Evolutionary conservation across 2,113 vertebrate species (phyloP).

Genomic region (Zapornia atra): DNA sequence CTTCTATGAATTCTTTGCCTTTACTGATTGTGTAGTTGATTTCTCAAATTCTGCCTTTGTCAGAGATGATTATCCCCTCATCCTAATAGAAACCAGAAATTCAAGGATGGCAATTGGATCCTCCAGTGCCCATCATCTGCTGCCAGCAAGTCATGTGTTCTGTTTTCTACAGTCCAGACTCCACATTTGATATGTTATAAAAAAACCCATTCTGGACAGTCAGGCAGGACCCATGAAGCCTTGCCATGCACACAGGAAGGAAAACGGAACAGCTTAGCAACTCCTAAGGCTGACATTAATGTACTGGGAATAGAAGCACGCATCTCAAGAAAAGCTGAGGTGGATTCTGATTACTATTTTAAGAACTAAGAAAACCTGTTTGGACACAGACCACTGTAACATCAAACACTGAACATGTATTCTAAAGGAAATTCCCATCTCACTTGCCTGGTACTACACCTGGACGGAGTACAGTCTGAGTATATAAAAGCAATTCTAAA

Average conservation of each 20-base stretch:
- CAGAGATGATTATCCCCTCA: not conserved
- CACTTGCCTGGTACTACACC: too few species aligned
- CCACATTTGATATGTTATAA: too few species aligned
- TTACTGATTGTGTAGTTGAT: not conserved
- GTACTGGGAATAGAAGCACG: not conserved
- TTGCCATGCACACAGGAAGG: not conserved
- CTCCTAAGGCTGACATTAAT: not conserved
- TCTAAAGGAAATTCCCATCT: not conserved
- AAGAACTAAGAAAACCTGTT: not conserved
- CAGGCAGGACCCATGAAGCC: not conserved
- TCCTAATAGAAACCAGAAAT: rapidly evolving
- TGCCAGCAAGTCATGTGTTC: not conserved
- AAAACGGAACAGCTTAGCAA: rapidly evolving
- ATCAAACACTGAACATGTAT: rapidly evolving
- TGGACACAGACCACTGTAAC: not conserved
- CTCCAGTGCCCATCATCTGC: not conserved
- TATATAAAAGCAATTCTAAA: not conserved
- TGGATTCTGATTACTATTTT: not conserved
- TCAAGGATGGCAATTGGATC: not conserved
- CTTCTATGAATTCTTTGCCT: not conserved
- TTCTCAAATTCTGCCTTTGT: not conserved
- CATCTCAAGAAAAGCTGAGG: not conserved
- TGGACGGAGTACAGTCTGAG: not conserved
- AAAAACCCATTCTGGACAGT: not conserved
- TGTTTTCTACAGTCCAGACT: not conserved